Percentiles rank a stretch among this genome's conserved stretches.
Conservation (phyloP, 1,140 invertebrate genomes). For the Papilio aristodemus region DNA sequence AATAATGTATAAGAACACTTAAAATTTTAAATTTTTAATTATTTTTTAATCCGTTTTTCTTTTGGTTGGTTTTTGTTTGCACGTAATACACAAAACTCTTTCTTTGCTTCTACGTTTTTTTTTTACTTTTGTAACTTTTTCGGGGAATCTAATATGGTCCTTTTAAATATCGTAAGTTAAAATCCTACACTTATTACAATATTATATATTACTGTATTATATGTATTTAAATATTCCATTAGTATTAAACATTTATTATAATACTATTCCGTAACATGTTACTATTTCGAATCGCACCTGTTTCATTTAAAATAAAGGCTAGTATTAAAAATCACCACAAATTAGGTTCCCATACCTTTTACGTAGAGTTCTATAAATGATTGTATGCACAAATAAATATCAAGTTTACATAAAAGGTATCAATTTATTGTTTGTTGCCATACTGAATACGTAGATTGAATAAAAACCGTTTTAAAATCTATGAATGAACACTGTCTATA, state of each 20-base stretch:
- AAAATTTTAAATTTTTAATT: background rate
- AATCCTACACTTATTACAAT: too few species aligned
- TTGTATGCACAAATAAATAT: conserved; percentile 17
- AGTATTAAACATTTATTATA: too few species aligned
- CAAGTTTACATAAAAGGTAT: conserved; percentile 17
- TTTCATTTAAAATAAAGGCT: conserved; percentile 1
- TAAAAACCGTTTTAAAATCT: background rate
- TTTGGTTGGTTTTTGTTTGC: too few species aligned
- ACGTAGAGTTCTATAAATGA: conserved; percentile 1
- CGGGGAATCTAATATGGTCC: too few species aligned
- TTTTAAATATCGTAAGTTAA: too few species aligned
- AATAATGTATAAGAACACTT: background rate
- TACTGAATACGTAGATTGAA: background rate
- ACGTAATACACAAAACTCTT: too few species aligned
- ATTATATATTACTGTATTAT: too few species aligned
- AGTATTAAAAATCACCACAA: background rate
- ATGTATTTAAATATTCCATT: too few species aligned
- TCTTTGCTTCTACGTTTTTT: too few species aligned
- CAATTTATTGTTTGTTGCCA: conserved; percentile 8
- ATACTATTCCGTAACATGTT: background rate
- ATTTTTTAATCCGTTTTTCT: background rate
- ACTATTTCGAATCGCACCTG: background rate
- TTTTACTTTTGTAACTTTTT: too few species aligned
- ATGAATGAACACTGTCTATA: background rate
- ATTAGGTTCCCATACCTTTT: conserved; percentile 4